Base-by-base conservation (phyloP, 2,113 vertebrate genomes). In the Uria lomvia region DNA sequence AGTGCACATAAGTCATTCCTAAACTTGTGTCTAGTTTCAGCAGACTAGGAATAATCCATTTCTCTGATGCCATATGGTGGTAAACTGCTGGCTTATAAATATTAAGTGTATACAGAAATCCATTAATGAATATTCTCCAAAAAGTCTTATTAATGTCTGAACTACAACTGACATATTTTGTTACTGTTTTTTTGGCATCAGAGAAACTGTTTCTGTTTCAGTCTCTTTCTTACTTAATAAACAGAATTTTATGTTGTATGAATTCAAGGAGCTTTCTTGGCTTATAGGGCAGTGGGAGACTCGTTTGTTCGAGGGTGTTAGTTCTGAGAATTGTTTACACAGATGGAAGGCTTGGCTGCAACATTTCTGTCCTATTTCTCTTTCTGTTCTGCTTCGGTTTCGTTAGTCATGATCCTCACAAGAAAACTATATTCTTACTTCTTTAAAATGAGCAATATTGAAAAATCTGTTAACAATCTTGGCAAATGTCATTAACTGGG, bases 301-400 rank as follows among this genome's bases (percentile, higher is more conserved):
- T 96, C 76, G 85, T 95, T 97, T 91, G 52, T 86, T 93, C 12
- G 29, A 94, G 67, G 66, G 53, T 87, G 56, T 89, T 95, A 90
- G 68, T 96, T 97, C 94, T 90, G 91, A 96, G 91, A 97, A 96
- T 85, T 96, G 82, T 96, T 96, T 98, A 94, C 94, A 96, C 90
- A 95, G 87, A 86, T 95, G 82, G 76, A 72, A 26, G 63, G 77
- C 71, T 96, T 97, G 93, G 90, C 92, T 95, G 94, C 81, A 96
- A 94, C 47, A 91, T 95, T 97, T 97, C 89, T 93, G 59, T 91
- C n/a, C n/a, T 83, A 30, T 68, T 86, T 76, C 26, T 80, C 11
- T 71, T 87, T 92, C 70, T 88, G 24, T 94, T 90, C 67, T 78
- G 58, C 81, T 96, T 96, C 15, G 20, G 66, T 96, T 95, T 77